Conservation (phyloP, 1,140 invertebrate species). For the Heliconius melpomene region DNA sequence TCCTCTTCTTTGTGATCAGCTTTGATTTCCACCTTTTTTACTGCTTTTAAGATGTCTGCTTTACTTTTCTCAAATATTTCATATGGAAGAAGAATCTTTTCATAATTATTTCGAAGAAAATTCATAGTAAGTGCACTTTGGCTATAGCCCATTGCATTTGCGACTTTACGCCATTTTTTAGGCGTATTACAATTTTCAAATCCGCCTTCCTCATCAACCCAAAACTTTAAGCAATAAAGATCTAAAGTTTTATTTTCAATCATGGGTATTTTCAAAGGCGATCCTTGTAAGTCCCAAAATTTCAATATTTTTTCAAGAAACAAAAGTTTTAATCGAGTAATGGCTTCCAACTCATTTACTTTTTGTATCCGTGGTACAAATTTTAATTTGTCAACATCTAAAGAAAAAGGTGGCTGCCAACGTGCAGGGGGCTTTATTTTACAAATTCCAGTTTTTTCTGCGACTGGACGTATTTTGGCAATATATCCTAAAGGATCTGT, state of each 20-base stretch:
- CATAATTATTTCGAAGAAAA: constrained; percentile 94
- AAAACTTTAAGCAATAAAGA: constrained; percentile 94
- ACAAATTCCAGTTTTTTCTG: constrained; percentile 85
- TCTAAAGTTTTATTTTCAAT: constrained; percentile 97
- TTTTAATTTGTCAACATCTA: constrained; percentile 98
- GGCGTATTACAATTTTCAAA: constrained; percentile 91
- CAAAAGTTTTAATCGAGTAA: constrained; percentile 97
- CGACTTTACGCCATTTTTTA: constrained; percentile 95
- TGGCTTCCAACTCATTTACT: constrained; percentile 97
- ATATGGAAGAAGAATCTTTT: constrained; percentile 94
- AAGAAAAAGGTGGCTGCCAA: constrained; percentile 99
- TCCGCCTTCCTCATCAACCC: constrained; percentile 95
- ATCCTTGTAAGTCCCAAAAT: constrained; percentile 98
- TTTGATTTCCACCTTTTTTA: constrained; percentile 72
- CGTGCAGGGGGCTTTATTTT: constrained; percentile 86
- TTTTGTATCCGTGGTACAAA: constrained; percentile 98
- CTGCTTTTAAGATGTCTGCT: constrained; percentile 73
- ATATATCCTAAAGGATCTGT: constrained; percentile 86
- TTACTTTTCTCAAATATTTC: constrained; percentile 89
- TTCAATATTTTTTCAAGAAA: constrained; percentile 98
- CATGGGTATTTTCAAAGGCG: constrained; percentile 94
- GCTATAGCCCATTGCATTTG: constrained; percentile 91
- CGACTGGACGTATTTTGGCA: constrained; percentile 84
- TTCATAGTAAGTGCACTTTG: constrained; percentile 89
- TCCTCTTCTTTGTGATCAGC: constrained; percentile 56